A percentile compares a stretch with the other conserved stretches of the same genome.
These are phyloP conservation scores for Mizuhopecten yessoensis DNA, from an alignment of 1,140 invertebrate species.

Conservation along the genomic window DNA sequence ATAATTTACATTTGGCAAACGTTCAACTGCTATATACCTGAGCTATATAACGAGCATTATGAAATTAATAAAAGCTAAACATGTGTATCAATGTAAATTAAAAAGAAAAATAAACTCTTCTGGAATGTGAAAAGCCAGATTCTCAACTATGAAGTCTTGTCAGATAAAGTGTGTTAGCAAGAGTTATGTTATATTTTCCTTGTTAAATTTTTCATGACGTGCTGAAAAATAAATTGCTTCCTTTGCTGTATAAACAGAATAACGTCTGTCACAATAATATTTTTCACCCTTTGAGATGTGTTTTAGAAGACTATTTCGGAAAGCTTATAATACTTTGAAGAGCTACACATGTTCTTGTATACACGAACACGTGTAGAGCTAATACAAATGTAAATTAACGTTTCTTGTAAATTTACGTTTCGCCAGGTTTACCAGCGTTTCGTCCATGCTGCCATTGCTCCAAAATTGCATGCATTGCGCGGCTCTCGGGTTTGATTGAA, in stretches of 20 bases:
- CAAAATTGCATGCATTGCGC: too few relatives aligned
- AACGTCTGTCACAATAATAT: background rate
- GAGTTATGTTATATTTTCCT: background rate
- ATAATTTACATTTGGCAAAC: background rate
- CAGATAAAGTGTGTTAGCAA: background rate
- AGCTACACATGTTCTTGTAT: background rate
- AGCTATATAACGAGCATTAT: background rate
- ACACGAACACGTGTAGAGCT: background rate
- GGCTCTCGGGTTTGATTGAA: background rate
- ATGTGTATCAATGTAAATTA: constrained; percentile 7
- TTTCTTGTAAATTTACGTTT: too few relatives aligned
- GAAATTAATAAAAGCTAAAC: background rate
- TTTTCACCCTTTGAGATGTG: background rate
- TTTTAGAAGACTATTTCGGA: background rate
- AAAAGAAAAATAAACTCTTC: background rate
- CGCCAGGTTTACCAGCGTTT: too few relatives aligned
- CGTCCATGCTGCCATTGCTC: too few relatives aligned
- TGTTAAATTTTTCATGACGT: background rate
- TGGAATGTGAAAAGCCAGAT: background rate
- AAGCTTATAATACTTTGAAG: background rate
- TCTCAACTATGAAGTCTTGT: background rate
- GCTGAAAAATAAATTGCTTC: background rate
- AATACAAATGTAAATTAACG: background rate
- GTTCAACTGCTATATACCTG: background rate
- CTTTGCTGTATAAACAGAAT: background rate